Conservation (phyloP, 53 echinoderm and acorn worm species). For the Holothuria leucospilota region DNA sequence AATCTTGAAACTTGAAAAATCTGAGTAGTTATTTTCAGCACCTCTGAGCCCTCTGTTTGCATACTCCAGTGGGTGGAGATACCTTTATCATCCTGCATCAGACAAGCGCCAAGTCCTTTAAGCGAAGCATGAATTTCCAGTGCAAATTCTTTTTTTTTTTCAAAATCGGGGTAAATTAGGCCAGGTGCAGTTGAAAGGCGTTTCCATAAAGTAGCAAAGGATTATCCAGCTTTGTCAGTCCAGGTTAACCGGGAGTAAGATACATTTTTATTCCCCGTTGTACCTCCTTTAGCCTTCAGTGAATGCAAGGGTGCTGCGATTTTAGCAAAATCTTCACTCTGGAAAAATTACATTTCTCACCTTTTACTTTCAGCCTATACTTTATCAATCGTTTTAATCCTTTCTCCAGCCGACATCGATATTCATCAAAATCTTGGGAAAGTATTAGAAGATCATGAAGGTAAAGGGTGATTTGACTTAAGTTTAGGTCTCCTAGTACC, state of each 20-base stretch:
- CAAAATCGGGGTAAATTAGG: slow-evolving; percentile 43
- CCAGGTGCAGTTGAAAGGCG: slow-evolving; percentile 37
- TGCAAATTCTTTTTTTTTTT: slow-evolving; percentile 38
- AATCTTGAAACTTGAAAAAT: slow-evolving; percentile 14
- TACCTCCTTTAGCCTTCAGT: not conserved
- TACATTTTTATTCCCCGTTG: not conserved
- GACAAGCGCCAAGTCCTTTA: slow-evolving; percentile 17
- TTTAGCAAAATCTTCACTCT: slow-evolving; percentile 44
- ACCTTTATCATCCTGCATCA: slow-evolving; percentile 35
- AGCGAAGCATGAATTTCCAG: not conserved
- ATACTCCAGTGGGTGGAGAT: slow-evolving; percentile 39
- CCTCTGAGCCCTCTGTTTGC: slow-evolving; percentile 19
- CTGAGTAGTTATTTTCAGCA: too few species aligned
- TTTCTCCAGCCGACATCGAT: slow-evolving; percentile 32
- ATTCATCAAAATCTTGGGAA: slow-evolving; percentile 37
- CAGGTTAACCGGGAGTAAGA: not conserved
- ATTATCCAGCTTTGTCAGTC: slow-evolving; percentile 30
- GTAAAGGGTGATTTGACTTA: slow-evolving; percentile 46
- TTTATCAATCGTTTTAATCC: slow-evolving; percentile 51
- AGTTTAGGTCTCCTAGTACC: slow-evolving; percentile 55
- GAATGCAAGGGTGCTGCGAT: slow-evolving; percentile 62
- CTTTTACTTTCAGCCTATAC: slow-evolving; percentile 48
- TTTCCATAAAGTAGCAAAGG: slow-evolving; percentile 30
- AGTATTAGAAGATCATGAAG: not conserved
- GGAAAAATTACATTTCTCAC: slow-evolving; percentile 40